Conservation (phyloP, 2,888 invertebrate genomes). For the Ennomos erosarius region DNA sequence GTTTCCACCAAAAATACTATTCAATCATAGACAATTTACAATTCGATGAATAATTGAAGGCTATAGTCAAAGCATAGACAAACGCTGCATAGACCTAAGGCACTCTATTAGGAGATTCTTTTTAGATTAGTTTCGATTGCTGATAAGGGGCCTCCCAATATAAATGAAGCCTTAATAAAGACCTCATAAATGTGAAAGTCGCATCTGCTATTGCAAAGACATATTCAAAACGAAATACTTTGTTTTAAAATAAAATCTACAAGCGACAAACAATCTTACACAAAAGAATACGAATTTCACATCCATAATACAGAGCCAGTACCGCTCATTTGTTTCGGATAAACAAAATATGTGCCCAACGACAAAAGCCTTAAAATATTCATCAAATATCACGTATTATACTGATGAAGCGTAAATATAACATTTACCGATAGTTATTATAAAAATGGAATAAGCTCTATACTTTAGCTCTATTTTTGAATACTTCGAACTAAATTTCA, state of each 20-base stretch:
- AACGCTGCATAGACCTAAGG: conserved; percentile 1
- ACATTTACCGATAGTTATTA: no score
- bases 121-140: no score
- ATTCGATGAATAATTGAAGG: conserved; percentile 20
- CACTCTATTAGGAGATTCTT: neutral
- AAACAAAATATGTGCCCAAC: neutral
- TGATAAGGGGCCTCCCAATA: no score
- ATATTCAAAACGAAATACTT: neutral
- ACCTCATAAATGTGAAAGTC: conserved; percentile 5
- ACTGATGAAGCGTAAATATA: neutral
- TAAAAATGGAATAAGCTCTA: no score
- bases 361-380: conserved; percentile 18
- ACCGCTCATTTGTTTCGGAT: no score
- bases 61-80: conserved; percentile 4
- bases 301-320: no score
- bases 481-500: no score
- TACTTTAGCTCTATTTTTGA: no score
- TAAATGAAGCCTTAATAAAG: neutral
- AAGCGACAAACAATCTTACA: no score
- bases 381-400: conserved; percentile 7
- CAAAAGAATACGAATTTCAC: no score
- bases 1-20: conserved; percentile 25
- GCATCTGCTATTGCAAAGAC: neutral
- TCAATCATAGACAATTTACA: conserved; percentile 11
- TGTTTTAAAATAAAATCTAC: no score